Percentiles rank a stretch among this genome's conserved stretches.
Conservation (phyloP, 2,113 vertebrate species). For the Sigmodon hispidus region DNA sequence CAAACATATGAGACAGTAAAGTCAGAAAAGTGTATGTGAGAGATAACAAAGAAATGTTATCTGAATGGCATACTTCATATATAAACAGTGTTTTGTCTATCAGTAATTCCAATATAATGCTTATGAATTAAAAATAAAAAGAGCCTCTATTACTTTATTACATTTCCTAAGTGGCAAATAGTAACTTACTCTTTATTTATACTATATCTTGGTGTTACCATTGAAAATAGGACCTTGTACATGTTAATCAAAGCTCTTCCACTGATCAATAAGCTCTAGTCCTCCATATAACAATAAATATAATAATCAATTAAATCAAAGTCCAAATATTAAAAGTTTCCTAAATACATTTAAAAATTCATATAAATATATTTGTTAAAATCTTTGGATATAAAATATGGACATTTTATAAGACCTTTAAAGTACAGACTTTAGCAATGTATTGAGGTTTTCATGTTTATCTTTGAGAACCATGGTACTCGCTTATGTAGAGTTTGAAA, state of each 20-base stretch:
- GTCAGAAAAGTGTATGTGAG: background rate
- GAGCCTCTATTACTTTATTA: background rate
- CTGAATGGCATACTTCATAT: background rate
- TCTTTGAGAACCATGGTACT: background rate
- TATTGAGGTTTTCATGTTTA: background rate
- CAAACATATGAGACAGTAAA: background rate
- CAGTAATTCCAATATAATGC: background rate
- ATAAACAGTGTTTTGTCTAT: background rate
- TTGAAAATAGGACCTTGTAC: background rate
- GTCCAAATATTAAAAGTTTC: background rate
- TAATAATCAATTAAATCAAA: background rate
- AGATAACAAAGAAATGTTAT: background rate
- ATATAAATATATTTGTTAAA: background rate
- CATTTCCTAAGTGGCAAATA: background rate
- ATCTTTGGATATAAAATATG: background rate
- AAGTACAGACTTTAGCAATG: background rate
- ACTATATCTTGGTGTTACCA: background rate
- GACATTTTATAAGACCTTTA: background rate
- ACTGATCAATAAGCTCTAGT: background rate
- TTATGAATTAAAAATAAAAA: constrained; percentile 2
- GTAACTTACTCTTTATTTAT: background rate
- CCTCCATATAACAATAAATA: background rate
- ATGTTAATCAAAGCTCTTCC: background rate
- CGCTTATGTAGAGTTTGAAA: background rate
- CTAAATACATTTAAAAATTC: background rate